phyloP scores from a whole-genome alignment of 2,888 invertebrate genomes.

The Emmelina monodactyla region DNA sequence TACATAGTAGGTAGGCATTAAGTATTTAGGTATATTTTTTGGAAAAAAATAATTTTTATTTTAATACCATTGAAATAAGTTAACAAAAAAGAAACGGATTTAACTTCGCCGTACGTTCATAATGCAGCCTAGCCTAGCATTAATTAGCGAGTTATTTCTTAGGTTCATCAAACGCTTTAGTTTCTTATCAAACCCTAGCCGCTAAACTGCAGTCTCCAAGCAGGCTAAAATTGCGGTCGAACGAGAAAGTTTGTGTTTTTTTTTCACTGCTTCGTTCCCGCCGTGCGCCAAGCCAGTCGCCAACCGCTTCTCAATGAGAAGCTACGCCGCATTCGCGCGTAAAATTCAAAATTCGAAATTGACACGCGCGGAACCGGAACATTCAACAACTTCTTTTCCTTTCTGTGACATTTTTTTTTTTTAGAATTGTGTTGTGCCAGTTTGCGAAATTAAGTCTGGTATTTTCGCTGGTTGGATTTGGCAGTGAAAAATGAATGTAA shows the following conservation, averaged over 20 bases:
- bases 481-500: constrained; percentile 26
- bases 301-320: constrained; percentile 18
- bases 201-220: constrained; percentile 3
- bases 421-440: background rate
- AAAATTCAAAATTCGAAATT: constrained; percentile 3
- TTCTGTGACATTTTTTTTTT: background rate
- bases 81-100: too few relatives aligned
- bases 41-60: too few relatives aligned
- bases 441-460: background rate
- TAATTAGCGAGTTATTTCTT: too few relatives aligned
- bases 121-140: too few relatives aligned
- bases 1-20: too few relatives aligned
- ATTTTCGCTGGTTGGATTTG: constrained; percentile 8
- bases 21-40: too few relatives aligned
- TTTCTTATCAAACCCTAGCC: background rate
- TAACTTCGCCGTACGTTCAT: too few relatives aligned
- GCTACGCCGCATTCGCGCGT: constrained; percentile 20
- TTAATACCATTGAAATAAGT: too few relatives aligned
- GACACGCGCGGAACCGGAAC: constrained; percentile 11
- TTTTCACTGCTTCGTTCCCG: constrained; percentile 12
- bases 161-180: constrained; percentile 1
- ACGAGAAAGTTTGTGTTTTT: constrained; percentile 30
- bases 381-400: background rate
- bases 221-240: constrained; percentile 22
- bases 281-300: constrained; percentile 20